These are phyloP conservation scores for Choristoneura rosaceana DNA, from an alignment of 2,888 invertebrate species.

Conservation along the genomic window DNA sequence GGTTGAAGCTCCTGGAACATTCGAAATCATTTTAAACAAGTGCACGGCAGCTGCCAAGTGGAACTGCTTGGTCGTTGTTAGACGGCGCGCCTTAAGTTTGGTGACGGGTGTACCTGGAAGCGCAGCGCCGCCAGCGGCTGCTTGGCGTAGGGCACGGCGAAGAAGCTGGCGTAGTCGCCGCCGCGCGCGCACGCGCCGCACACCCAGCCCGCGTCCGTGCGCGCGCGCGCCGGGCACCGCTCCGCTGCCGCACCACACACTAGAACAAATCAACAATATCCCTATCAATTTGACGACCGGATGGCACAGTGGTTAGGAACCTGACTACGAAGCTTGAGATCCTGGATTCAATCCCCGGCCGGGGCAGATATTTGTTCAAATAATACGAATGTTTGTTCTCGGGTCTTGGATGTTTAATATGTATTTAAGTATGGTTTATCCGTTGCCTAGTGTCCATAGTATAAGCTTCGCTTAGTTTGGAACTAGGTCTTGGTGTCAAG, in stretches of 20 bases:
- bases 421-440: no score
- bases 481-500: no score
- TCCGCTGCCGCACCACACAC: slow-evolving; percentile 44
- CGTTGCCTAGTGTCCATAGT: no score
- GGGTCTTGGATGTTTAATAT: no score
- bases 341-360: no score
- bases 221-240: slow-evolving; percentile 51
- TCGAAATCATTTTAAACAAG: not conserved
- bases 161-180: slow-evolving; percentile 72
- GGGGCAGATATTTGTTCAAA: no score
- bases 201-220: slow-evolving; percentile 62
- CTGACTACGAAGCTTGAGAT: no score
- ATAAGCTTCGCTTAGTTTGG: no score
- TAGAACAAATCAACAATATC: slow-evolving; percentile 12
- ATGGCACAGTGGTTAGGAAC: no score
- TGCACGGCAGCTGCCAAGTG: not conserved
- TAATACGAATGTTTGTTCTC: no score
- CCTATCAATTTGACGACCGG: not conserved
- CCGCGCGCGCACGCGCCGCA: slow-evolving; percentile 60
- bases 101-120: slow-evolving; percentile 61
- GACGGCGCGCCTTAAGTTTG: not conserved
- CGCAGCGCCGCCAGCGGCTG: slow-evolving; percentile 70
- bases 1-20: slow-evolving; percentile 80
- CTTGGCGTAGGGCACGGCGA: slow-evolving; percentile 76
- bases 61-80: not conserved